These are phyloP conservation scores for Octopus sinensis DNA, from an alignment of 1,140 invertebrate species.

Conservation along the genomic window DNA sequence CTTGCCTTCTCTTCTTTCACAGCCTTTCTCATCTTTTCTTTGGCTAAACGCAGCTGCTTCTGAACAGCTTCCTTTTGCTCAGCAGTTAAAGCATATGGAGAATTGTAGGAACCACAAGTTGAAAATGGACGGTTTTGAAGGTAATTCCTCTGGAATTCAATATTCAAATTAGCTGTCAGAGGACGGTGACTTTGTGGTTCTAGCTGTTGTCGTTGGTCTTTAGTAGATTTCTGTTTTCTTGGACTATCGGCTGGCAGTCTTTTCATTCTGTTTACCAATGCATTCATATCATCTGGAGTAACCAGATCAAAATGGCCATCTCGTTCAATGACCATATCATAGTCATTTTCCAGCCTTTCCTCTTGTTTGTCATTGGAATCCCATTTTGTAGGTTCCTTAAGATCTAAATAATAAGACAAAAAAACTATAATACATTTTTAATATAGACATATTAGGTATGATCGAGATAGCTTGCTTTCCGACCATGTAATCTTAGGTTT, in stretches of 20 bases:
- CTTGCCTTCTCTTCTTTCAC: slow-evolving; percentile 16
- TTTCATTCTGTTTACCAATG: slow-evolving; percentile 13
- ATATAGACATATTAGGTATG: too few species aligned
- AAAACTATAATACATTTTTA: too few species aligned
- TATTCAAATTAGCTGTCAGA: slow-evolving; percentile 37
- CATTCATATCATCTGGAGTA: slow-evolving; percentile 42
- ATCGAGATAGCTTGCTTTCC: too few species aligned
- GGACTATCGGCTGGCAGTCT: neutral
- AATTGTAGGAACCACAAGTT: slow-evolving; percentile 33
- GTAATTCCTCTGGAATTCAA: slow-evolving; percentile 19
- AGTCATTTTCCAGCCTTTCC: slow-evolving; percentile 22
- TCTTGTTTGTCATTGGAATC: too few species aligned
- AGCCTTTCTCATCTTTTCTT: slow-evolving; percentile 30
- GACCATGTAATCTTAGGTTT: too few species aligned
- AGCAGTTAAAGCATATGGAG: slow-evolving; percentile 46
- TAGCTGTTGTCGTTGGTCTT: neutral
- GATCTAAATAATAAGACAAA: too few species aligned
- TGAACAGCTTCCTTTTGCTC: slow-evolving; percentile 34
- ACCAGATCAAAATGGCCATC: slow-evolving; percentile 52
- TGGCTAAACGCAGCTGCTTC: slow-evolving; percentile 30
- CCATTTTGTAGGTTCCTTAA: too few species aligned
- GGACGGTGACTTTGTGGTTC: slow-evolving; percentile 38
- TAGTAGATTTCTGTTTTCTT: neutral
- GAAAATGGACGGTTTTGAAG: slow-evolving; percentile 21
- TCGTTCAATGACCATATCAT: slow-evolving; percentile 48